These are phyloP conservation scores for Dendrolimus houi DNA, from an alignment of 2,888 invertebrate species.

Conservation along the genomic window DNA sequence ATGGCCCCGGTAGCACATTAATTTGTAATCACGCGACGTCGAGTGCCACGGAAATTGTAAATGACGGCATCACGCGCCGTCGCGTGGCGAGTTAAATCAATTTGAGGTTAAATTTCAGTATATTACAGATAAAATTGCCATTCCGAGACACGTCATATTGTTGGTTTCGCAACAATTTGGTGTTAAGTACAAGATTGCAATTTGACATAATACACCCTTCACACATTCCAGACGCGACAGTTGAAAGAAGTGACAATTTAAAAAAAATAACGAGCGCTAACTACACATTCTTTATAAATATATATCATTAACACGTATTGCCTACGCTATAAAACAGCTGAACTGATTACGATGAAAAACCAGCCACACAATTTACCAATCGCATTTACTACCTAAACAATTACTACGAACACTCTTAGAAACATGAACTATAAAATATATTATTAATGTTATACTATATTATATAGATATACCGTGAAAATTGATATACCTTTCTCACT, in stretches of 20 bases:
- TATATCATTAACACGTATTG: not conserved
- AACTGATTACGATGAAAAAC: constrained; percentile 8
- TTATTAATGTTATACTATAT: constrained; percentile 1
- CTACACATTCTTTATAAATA: constrained; percentile 13
- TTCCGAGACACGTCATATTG: no score
- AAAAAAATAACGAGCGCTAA: constrained; percentile 40
- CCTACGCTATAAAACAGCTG: constrained; percentile 12
- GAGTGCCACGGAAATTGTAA: no score
- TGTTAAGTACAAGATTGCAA: no score
- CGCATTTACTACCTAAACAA: constrained; percentile 18
- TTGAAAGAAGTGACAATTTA: constrained; percentile 14
- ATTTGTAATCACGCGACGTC: no score
- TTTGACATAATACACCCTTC: no score
- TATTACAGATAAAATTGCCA: no score
- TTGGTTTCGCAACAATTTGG: no score
- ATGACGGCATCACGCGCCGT: no score
- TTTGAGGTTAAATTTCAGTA: no score
- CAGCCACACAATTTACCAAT: constrained; percentile 12
- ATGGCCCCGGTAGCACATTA: no score
- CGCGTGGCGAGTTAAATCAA: no score
- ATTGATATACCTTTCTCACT: not conserved
- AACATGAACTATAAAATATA: constrained; percentile 1
- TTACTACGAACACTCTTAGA: constrained; percentile 14
- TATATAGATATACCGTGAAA: not conserved
- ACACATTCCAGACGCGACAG: not conserved